A percentile compares a stretch with the other conserved stretches of the same genome.
Conservation (phyloP, 2,797 vertebrate species). For the Liparis tanakae region DNA sequence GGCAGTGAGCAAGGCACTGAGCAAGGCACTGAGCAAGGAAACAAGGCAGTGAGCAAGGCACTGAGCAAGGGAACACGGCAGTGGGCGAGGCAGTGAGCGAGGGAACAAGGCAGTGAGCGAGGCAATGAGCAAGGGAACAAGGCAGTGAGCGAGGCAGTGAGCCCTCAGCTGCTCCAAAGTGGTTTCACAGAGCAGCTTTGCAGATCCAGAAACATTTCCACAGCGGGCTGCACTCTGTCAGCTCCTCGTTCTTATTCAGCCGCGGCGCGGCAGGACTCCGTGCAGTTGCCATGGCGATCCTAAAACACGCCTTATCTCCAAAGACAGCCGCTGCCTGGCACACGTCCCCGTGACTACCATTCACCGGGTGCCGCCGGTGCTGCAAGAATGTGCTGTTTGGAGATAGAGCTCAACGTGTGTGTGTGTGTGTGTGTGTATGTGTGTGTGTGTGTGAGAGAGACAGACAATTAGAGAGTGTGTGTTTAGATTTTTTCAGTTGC, state of each 20-base stretch:
- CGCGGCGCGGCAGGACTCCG: constrained; percentile 13
- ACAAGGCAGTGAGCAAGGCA: too few species aligned
- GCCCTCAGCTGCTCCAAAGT: neutral
- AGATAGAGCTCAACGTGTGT: constrained; percentile 35
- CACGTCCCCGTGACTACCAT: neutral
- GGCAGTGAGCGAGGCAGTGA: neutral
- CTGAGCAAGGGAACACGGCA: too few species aligned
- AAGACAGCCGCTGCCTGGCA: constrained; percentile 45
- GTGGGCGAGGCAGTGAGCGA: too few species aligned
- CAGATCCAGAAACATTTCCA: neutral
- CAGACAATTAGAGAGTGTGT: neutral
- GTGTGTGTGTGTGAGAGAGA: neutral
- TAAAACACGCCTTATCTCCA: constrained; percentile 56
- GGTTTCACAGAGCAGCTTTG: neutral
- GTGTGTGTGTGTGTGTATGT: constrained; percentile 27
- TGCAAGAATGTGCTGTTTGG: constrained; percentile 37
- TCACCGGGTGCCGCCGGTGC: neutral
- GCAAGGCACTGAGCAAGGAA: neutral
- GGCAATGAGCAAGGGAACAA: too few species aligned
- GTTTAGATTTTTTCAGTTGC: neutral
- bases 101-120: too few species aligned
- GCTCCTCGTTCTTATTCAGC: constrained; percentile 32
- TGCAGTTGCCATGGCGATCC: constrained; percentile 53
- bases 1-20: too few species aligned
- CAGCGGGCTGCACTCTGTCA: neutral